Percentiles rank a stretch among this genome's conserved stretches.
Conservation (phyloP, 2,888 invertebrate species). For the Drosophila flavopinicola region DNA sequence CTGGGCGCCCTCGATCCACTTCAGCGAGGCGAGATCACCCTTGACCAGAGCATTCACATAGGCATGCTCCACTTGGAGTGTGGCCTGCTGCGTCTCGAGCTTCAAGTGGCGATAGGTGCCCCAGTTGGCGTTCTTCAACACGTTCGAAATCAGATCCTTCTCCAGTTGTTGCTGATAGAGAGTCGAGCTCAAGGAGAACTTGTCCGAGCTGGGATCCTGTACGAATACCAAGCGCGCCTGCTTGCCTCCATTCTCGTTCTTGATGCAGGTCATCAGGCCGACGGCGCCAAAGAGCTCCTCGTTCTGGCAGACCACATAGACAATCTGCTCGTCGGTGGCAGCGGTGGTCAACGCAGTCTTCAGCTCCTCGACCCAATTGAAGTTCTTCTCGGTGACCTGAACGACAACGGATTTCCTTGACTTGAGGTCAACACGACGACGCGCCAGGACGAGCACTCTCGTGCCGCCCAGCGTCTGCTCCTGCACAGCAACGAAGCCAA, state of each 20-base stretch:
- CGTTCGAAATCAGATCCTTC: constrained; percentile 94
- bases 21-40: constrained; percentile 96
- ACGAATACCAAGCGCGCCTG: constrained; percentile 90
- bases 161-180: constrained; percentile 87
- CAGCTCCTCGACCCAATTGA: constrained; percentile 92
- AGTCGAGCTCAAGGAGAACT: constrained; percentile 86
- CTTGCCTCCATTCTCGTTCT: constrained; percentile 93
- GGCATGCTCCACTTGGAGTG: constrained; percentile 93
- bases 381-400: constrained; percentile 89
- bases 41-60: constrained; percentile 96
- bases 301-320: constrained; percentile 89
- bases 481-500: constrained; percentile 86
- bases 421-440: constrained; percentile 80
- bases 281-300: constrained; percentile 91
- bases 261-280: constrained; percentile 95
- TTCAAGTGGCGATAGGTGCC: constrained; percentile 94
- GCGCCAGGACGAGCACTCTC: constrained; percentile 88
- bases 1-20: constrained; percentile 96
- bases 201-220: constrained; percentile 87
- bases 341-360: constrained; percentile 89
- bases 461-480: constrained; percentile 88
- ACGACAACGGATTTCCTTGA: constrained; percentile 86
- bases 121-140: constrained; percentile 92
- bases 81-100: constrained; percentile 85
- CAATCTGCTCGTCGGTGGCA: constrained; percentile 86